Percentiles rank a stretch among this genome's conserved stretches.
Conservation (phyloP, 2,888 invertebrate genomes). For the Drosophila formosana region DNA sequence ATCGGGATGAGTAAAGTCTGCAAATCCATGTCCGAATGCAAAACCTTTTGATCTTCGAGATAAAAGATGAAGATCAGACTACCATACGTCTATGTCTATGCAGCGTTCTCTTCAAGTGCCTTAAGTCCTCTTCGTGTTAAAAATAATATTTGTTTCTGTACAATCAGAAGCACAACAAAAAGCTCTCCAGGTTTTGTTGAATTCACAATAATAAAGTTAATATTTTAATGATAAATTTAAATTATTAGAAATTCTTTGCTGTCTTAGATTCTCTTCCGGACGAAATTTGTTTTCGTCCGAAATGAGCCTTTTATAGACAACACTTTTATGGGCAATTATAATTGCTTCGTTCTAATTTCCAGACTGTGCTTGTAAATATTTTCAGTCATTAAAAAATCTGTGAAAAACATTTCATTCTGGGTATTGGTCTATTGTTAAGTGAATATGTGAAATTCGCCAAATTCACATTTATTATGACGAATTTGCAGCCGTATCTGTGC, state of each 20-base stretch:
- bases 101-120: slow-evolving; percentile 1
- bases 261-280: background rate
- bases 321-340: background rate
- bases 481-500: slow-evolving; percentile 6
- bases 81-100: slow-evolving; percentile 1
- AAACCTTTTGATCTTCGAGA: slow-evolving; percentile 23
- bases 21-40: slow-evolving; percentile 17
- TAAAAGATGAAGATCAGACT: slow-evolving; percentile 13
- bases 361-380: slow-evolving; percentile 13
- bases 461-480: slow-evolving; percentile 10
- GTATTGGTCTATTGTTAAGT: background rate
- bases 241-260: background rate
- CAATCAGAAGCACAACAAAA: background rate
- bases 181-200: background rate
- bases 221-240: background rate
- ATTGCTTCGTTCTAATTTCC: slow-evolving; percentile 8
- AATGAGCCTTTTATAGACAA: background rate
- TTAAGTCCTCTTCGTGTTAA: background rate
- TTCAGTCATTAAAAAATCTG: slow-evolving; percentile 12
- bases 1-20: slow-evolving; percentile 3
- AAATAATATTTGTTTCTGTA: background rate
- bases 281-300: background rate
- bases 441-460: slow-evolving; percentile 9
- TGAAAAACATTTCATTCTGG: background rate
- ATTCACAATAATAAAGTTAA: slow-evolving; percentile 1